Evolutionary conservation across 2,797 vertebrate genomes (phyloP).

Genomic region (Chlorospingus semifuscus): DNA sequence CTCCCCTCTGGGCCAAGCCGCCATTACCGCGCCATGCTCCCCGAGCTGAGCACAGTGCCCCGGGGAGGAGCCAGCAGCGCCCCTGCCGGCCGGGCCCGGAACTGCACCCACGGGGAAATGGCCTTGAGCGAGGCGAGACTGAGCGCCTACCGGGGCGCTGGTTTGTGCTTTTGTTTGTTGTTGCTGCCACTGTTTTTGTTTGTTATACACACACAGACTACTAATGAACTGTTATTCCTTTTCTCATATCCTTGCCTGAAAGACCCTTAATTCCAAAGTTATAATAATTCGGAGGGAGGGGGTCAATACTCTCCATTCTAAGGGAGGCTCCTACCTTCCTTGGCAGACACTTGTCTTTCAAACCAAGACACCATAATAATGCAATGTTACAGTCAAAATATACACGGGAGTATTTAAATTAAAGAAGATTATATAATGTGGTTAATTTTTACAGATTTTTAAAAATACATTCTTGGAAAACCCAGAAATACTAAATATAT

Average conservation of each 20-base stretch:
- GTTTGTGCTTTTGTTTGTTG: too few relatives aligned
- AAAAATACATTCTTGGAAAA: not conserved
- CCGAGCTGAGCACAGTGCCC: not conserved
- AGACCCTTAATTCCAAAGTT: not conserved
- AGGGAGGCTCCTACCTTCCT: not conserved
- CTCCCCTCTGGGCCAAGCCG: fast-evolving
- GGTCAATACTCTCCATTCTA: too few relatives aligned
- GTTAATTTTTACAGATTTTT: not conserved
- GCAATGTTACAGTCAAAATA: not conserved
- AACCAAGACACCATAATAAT: not conserved
- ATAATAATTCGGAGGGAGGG: not conserved
- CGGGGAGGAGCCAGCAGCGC: not conserved
- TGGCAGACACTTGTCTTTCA: not conserved
- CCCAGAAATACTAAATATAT: not conserved
- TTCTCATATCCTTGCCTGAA: not conserved
- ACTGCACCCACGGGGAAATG: fast-evolving
- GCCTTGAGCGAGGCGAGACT: fast-evolving
- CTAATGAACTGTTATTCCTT: not conserved
- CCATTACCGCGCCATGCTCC: not conserved
- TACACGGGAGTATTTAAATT: not conserved
- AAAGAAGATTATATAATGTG: not conserved
- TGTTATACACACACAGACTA: too few relatives aligned
- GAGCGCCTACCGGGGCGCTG: too few relatives aligned
- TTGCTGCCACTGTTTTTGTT: not conserved
- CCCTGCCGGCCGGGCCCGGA: not conserved